Base-by-base conservation (phyloP, 2,797 vertebrate genomes). In the Clamator glandarius region DNA sequence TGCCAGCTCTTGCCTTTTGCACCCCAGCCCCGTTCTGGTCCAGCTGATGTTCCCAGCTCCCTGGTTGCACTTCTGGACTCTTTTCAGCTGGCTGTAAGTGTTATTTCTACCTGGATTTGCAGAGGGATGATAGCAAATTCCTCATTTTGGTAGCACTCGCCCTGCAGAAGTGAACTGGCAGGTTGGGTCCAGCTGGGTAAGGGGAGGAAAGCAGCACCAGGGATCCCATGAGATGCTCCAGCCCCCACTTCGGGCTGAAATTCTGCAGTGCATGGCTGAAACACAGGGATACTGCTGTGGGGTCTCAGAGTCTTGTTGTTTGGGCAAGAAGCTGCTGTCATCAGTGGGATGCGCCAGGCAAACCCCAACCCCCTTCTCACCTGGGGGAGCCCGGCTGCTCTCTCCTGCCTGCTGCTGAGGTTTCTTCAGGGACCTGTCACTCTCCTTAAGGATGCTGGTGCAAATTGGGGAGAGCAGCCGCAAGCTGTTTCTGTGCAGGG, bases 391-490 rank as follows among this genome's bases (percentile, higher is more conserved):
- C 33, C 0, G 10, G 18, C 33, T 69, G 21, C 39, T 64, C 31
- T 25, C 31, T 31, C 63, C 20, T 64, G 33, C 57, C 28, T 1
- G 0, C 50, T 6, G 5, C 0, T 0, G 54, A 80, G 36, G 52
- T 57, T 88, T 91, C 80, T 46, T 51, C 66, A 29, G 74, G 52
- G 78, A 82, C 58, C 75, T 67, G 92, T 85, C 87, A 76, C 52
- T 82, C 2, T 58, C 68, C 78, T 84, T 84, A 55, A 89, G 66
- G 93, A 79, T 46, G 80, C 75, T 86, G 57, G 63, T 0, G 0
- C 2, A 8, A 81, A 96, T 29, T 69, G 80, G 76, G 84, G 55
- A 61, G 94, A 92, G 92, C 96, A 96, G 94, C 89, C 50, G 1
- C 95, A 94, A 96, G 94, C 85, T 96, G 91, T 79, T 95, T 84